These are phyloP conservation scores for Potorous gilbertii DNA, from an alignment of 2,797 vertebrate genomes.

Conservation along the genomic window DNA sequence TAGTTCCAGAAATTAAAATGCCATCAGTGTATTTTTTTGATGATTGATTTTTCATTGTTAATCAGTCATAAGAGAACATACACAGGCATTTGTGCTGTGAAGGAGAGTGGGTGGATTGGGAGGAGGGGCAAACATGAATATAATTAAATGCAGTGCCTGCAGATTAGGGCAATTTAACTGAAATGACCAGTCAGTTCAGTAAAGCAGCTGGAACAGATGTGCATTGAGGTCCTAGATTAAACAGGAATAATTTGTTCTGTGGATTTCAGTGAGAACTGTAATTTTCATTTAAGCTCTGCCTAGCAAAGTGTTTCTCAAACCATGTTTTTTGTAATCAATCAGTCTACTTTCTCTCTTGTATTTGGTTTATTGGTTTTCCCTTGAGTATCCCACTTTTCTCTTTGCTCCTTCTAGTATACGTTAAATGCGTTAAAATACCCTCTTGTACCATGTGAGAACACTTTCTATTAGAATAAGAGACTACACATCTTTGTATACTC, in stretches of 20 bases:
- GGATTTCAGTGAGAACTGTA: slow-evolving; percentile 15
- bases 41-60: slow-evolving; percentile 49
- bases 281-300: slow-evolving; percentile 49
- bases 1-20: slow-evolving; percentile 25
- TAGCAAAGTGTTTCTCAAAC: slow-evolving; percentile 15
- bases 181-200: slow-evolving; percentile 26
- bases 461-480: background rate
- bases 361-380: slow-evolving; percentile 30
- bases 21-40: slow-evolving; percentile 53
- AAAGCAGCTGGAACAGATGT: slow-evolving; percentile 10
- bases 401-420: background rate
- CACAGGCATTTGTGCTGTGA: background rate
- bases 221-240: slow-evolving; percentile 14
- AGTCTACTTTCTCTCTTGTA: background rate
- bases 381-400: background rate
- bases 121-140: background rate
- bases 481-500: background rate
- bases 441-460: background rate
- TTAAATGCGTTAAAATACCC: background rate
- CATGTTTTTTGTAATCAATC: slow-evolving; percentile 12
- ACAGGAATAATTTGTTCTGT: slow-evolving; percentile 39
- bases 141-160: slow-evolving; percentile 35
- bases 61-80: slow-evolving; percentile 24
- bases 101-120: slow-evolving; percentile 31
- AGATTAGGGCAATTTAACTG: slow-evolving; percentile 10